Evolutionary conservation across 2,797 vertebrate genomes (phyloP).

Genomic region (Balearica regulorum): DNA sequence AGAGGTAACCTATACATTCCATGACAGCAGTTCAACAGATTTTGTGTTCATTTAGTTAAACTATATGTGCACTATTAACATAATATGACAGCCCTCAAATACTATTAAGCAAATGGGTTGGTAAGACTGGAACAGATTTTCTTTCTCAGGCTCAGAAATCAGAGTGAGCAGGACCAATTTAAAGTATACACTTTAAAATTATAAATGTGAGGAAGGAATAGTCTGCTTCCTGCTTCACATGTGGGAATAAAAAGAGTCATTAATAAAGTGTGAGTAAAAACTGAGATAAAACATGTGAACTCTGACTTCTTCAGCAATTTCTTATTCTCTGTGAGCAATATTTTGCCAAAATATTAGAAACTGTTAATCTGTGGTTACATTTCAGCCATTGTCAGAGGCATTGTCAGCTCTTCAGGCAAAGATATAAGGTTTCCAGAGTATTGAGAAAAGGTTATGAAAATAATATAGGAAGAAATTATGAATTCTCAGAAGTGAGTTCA

Average conservation of each 20-base stretch:
- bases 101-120: background rate
- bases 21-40: background rate
- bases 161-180: background rate
- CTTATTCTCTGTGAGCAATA: background rate
- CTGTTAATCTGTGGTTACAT: background rate
- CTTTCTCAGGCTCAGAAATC: background rate
- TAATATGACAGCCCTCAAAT: background rate
- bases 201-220: background rate
- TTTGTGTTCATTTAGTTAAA: background rate
- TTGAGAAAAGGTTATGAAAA: background rate
- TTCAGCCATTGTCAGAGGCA: background rate
- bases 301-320: background rate
- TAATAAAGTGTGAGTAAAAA: conserved; percentile 16
- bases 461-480: background rate
- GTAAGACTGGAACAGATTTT: background rate
- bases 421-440: background rate
- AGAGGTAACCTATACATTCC: background rate
- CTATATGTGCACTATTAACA: background rate
- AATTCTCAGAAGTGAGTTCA: background rate
- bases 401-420: background rate
- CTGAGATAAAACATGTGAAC: background rate
- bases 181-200: background rate
- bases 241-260: background rate
- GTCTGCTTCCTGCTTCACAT: background rate
- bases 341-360: background rate